Percentiles rank a stretch among this genome's conserved stretches.
Evolutionary conservation across 1,140 invertebrate species (phyloP).

Genomic region (Stratiolaelaps scimitus): DNA sequence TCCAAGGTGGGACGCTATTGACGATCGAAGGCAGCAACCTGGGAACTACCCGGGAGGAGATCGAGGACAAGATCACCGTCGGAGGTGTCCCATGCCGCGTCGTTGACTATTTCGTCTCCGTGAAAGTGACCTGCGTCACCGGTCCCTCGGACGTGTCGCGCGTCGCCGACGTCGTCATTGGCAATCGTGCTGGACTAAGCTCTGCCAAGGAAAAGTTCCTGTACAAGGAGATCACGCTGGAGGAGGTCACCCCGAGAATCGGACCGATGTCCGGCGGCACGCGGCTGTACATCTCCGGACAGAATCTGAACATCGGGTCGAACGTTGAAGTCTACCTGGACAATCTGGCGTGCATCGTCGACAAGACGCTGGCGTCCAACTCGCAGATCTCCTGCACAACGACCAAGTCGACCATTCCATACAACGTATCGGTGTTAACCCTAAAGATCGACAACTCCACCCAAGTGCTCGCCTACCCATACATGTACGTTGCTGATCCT

Average conservation of each 20-base stretch:
- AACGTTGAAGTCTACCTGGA: slow-evolving; percentile 72
- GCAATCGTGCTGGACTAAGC: slow-evolving; percentile 74
- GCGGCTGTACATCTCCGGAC: slow-evolving; percentile 71
- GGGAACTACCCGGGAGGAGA: slow-evolving; percentile 74
- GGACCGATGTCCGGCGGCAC: slow-evolving; percentile 91
- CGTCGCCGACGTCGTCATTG: slow-evolving; percentile 67
- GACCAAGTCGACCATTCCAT: slow-evolving; percentile 49
- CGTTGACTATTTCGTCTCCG: slow-evolving; percentile 77
- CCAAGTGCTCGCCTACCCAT: slow-evolving; percentile 56
- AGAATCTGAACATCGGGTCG: slow-evolving; percentile 84
- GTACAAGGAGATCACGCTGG: slow-evolving; percentile 64
- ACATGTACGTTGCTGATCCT: slow-evolving; percentile 82
- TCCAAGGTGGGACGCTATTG: slow-evolving; percentile 86
- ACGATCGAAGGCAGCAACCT: slow-evolving; percentile 93
- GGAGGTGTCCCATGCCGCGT: slow-evolving; percentile 75
- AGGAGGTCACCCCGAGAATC: slow-evolving; percentile 62
- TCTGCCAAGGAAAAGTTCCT: slow-evolving; percentile 75
- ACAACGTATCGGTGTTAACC: slow-evolving; percentile 46
- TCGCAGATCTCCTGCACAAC: slow-evolving; percentile 73
- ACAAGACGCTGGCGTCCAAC: slow-evolving; percentile 57
- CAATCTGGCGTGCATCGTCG: slow-evolving; percentile 71
- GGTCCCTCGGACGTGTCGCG: slow-evolving; percentile 58
- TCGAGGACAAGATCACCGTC: slow-evolving; percentile 76
- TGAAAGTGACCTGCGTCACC: slow-evolving; percentile 71
- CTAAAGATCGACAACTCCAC: slow-evolving; percentile 72